Evolutionary conservation across 2,888 invertebrate genomes (phyloP).

Genomic region (Clostera curtula): DNA sequence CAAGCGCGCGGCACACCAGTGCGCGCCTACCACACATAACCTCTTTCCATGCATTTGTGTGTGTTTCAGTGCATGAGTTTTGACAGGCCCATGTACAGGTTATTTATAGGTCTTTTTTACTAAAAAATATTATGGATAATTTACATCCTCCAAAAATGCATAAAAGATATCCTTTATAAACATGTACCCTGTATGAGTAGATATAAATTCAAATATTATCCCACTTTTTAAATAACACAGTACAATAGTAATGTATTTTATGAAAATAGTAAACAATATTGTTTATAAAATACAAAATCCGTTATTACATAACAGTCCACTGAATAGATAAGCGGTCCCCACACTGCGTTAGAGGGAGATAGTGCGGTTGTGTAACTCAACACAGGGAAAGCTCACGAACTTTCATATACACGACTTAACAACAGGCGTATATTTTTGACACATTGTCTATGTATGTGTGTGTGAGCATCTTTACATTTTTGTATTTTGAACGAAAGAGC

Average conservation of each 20-base stretch:
- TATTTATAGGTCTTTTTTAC: slow-evolving; percentile 64
- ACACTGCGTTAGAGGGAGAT: slow-evolving; percentile 45
- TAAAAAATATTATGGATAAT: too few relatives aligned
- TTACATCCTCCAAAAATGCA: too few relatives aligned
- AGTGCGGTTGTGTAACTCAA: slow-evolving; percentile 61
- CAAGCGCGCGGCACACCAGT: slow-evolving; percentile 46
- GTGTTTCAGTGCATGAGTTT: slow-evolving; percentile 50
- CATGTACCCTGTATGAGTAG: too few relatives aligned
- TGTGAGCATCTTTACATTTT: slow-evolving; percentile 60
- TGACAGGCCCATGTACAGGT: slow-evolving; percentile 46
- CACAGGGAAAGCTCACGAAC: slow-evolving; percentile 71
- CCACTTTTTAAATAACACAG: too few relatives aligned
- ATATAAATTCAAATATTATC: too few relatives aligned
- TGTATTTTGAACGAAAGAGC: slow-evolving; percentile 52
- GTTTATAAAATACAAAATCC: slow-evolving; percentile 69
- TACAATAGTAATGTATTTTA: too few relatives aligned
- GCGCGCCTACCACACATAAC: slow-evolving; percentile 32
- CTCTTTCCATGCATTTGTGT: slow-evolving; percentile 29
- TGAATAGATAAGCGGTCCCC: slow-evolving; percentile 35
- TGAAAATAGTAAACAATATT: too few relatives aligned
- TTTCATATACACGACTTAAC: slow-evolving; percentile 50
- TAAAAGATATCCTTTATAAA: too few relatives aligned
- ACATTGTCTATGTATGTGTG: slow-evolving; percentile 34
- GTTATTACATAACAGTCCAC: slow-evolving; percentile 70
- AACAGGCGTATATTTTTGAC: slow-evolving; percentile 38